phyloP scores from a whole-genome alignment of 2,888 invertebrate genomes.

The Pyrocoelia pectoralis region DNA sequence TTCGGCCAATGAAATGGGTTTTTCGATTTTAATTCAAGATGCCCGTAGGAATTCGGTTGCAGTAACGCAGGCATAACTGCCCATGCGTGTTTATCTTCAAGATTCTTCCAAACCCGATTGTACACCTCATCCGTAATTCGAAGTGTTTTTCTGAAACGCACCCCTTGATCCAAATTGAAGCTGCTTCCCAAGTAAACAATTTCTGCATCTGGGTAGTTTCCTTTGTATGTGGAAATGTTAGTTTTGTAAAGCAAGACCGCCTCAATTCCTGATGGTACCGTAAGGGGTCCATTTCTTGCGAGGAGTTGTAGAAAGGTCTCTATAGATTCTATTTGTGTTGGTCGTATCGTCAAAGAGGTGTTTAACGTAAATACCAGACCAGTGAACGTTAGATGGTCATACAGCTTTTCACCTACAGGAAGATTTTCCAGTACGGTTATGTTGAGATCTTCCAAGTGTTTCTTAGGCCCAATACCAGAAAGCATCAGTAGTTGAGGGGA shows the following conservation, averaged over 20 bases:
- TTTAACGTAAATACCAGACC: conserved; percentile 60
- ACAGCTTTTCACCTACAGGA: conserved; percentile 72
- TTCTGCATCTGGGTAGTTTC: conserved; percentile 71
- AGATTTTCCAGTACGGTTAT: conserved; percentile 70
- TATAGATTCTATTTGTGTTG: not conserved
- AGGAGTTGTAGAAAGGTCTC: conserved; percentile 20
- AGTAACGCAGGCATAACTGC: conserved; percentile 59
- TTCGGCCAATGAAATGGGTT: conserved; percentile 67
- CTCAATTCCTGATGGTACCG: conserved; percentile 63
- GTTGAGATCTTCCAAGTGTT: conserved; percentile 64
- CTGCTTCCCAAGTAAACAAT: conserved; percentile 69
- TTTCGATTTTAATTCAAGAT: conserved; percentile 56
- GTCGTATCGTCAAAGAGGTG: conserved; percentile 51
- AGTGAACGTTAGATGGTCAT: conserved; percentile 69
- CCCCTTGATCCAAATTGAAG: conserved; percentile 66
- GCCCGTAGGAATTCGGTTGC: not conserved
- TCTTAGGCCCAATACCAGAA: conserved; percentile 76
- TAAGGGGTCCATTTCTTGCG: conserved; percentile 63
- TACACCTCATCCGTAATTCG: conserved; percentile 56
- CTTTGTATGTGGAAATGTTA: conserved; percentile 62
- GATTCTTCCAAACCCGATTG: conserved; percentile 51
- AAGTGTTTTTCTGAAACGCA: conserved; percentile 56
- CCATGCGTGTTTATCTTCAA: conserved; percentile 57
- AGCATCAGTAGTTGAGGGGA: conserved; percentile 91
- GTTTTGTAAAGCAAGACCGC: conserved; percentile 67